A percentile compares a stretch with the other conserved stretches of the same genome.
phyloP scores from a whole-genome alignment of 2,113 vertebrate genomes.

The Periophthalmodon schlosseri region DNA sequence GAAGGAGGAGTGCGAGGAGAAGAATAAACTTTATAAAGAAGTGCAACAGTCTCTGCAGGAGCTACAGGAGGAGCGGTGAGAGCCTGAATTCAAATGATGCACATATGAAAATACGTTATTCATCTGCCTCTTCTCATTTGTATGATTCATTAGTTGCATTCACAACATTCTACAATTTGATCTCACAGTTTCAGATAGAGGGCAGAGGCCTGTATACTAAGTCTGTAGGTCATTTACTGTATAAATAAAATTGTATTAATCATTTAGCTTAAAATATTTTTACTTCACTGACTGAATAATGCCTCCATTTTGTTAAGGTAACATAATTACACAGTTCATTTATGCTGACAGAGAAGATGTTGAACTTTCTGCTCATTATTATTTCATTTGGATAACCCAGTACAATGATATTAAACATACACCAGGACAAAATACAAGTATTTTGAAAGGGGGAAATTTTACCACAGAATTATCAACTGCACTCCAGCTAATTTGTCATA shows the following conservation, averaged over 20 bases:
- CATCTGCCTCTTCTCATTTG: not conserved
- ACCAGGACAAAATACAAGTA: too few relatives aligned
- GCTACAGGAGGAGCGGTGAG: slow-evolving; percentile 92
- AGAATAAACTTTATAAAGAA: slow-evolving; percentile 93
- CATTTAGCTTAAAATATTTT: too few relatives aligned
- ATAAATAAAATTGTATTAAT: not conserved
- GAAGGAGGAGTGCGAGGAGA: slow-evolving; percentile 98
- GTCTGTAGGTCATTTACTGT: not conserved
- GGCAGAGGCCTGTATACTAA: not conserved
- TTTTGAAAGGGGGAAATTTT: too few relatives aligned
- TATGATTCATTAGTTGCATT: not conserved
- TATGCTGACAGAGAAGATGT: too few relatives aligned
- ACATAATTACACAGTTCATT: not conserved
- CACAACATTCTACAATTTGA: not conserved
- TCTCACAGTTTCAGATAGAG: not conserved
- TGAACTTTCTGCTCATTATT: too few relatives aligned
- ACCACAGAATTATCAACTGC: too few relatives aligned
- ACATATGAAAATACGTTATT: not conserved
- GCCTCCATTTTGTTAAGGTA: not conserved
- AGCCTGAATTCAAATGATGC: not conserved
- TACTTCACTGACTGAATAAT: not conserved
- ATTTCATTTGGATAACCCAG: too few relatives aligned
- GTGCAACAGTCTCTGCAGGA: slow-evolving; percentile 92
- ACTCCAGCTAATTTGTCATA: too few relatives aligned
- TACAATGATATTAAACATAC: too few relatives aligned